These are phyloP conservation scores for Nymphalis io DNA, from an alignment of 1,140 invertebrate species.

Conservation along the genomic window DNA sequence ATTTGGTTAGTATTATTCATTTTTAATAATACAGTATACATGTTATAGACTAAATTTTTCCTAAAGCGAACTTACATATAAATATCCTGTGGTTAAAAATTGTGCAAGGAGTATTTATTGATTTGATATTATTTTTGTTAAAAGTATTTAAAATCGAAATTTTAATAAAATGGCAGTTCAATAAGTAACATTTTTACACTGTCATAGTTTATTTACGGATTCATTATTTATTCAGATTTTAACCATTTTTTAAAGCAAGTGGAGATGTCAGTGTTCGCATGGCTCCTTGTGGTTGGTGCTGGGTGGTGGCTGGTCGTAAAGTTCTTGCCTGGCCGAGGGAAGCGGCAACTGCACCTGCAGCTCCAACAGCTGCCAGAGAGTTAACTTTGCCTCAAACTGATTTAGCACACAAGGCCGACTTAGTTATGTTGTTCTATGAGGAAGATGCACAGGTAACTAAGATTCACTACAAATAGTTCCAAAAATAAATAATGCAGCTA, in stretches of 20 bases:
- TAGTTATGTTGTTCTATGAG: conserved; percentile 89
- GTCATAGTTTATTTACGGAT: too few relatives aligned
- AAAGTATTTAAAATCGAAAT: too few relatives aligned
- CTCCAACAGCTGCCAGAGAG: conserved; percentile 80
- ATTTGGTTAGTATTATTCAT: conserved; percentile 83
- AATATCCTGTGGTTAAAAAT: too few relatives aligned
- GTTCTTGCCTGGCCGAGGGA: conserved; percentile 92
- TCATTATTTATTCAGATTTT: too few relatives aligned
- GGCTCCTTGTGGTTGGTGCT: conserved; percentile 82
- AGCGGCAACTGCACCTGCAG: conserved; percentile 34
- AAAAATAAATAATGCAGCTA: too few relatives aligned
- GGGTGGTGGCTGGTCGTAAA: conserved; percentile 92
- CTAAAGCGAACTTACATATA: too few relatives aligned
- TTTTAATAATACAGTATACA: background rate
- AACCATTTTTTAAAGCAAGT: conserved; percentile 68
- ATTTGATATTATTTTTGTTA: too few relatives aligned
- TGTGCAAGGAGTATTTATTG: too few relatives aligned
- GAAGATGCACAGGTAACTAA: conserved; percentile 83
- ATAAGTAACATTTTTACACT: too few relatives aligned
- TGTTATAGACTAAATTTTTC: too few relatives aligned
- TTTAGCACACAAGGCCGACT: conserved; percentile 93
- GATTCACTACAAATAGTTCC: background rate
- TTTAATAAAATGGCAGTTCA: too few relatives aligned
- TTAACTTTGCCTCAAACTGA: conserved; percentile 94
- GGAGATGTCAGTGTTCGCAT: conserved; percentile 80